Evolutionary conservation across 2,113 vertebrate genomes (phyloP), one percentile per base, ranked within the genome.

Genomic region (Theristicus caerulescens): DNA sequence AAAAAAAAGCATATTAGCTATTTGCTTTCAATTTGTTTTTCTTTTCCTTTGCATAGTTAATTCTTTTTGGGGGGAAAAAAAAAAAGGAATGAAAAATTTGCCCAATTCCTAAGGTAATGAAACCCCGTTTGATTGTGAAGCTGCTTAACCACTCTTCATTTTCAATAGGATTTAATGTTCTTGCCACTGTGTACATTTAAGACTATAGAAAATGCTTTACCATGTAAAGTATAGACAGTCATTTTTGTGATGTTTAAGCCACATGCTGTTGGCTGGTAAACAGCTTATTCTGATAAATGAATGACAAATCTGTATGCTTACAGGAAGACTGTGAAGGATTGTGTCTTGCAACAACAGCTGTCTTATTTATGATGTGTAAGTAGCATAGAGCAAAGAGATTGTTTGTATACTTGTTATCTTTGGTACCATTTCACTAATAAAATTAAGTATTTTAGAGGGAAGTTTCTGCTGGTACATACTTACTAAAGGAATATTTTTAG

Each of bases 401-500:
- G 70, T 98, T 97, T 97, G 97, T 97, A 97, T 97, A 95, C 96
- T 97, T 98, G 97, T 97, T 98, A 98, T 97, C 97, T 98, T 98
- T 98, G 98, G 97, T 98, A 98, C 96, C 94, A 93, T 98, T 98
- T 98, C 97, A 97, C 94, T 98, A 98, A 98, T 98, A 98, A 98
- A 98, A 90, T 94, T 94, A 88, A 97, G 95, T 98, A 97, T 98
- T 98, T 98, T 98, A 98, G 98, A 98, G 98, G 97, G 96, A 97
- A 95, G 17, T 94, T 96, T 94, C 92, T 97, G 90, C 95, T 97
- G 94, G 86, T 97, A 94, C 80, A 87, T 77, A 80, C 71, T 96
- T 98, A 96, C 72, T 94, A 92, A 97, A 96, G 59, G 74, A 94
- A 19, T 90, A 90, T 95, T 93, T 85, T 96, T 91, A 95, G 86